A percentile compares a stretch with the other conserved stretches of the same genome.
Evolutionary conservation across 2,888 invertebrate species (phyloP).

Genomic region (Macrosoma leucophasiata): DNA sequence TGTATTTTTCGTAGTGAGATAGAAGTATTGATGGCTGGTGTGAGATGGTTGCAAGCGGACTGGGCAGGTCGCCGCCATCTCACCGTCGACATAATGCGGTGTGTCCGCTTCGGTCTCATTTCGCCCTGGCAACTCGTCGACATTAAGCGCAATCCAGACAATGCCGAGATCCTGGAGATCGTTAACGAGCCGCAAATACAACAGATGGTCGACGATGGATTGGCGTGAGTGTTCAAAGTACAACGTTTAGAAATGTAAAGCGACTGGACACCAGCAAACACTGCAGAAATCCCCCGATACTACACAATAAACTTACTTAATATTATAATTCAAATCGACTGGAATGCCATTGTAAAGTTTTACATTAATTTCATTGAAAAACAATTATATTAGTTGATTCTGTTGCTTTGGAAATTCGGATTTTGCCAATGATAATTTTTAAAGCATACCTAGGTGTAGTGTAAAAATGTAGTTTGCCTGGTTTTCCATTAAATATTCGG

Average conservation of each 20-base stretch:
- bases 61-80: slow-evolving; percentile 78
- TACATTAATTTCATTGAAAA: neutral
- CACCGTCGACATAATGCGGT: slow-evolving; percentile 78
- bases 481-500: too few species aligned
- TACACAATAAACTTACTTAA: too few species aligned
- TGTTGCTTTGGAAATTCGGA: too few species aligned
- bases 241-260: too few species aligned
- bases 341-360: neutral
- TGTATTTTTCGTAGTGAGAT: slow-evolving; percentile 77
- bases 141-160: slow-evolving; percentile 83
- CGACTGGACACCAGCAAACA: too few species aligned
- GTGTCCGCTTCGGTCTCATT: slow-evolving; percentile 86
- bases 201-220: slow-evolving; percentile 86
- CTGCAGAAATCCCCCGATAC: too few species aligned
- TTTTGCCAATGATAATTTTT: too few species aligned
- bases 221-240: slow-evolving; percentile 84
- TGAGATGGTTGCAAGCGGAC: slow-evolving; percentile 85
- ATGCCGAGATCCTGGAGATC: slow-evolving; percentile 81
- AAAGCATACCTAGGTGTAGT: too few species aligned
- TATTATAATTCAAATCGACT: neutral
- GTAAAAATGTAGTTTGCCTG: too few species aligned
- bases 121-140: slow-evolving; percentile 88
- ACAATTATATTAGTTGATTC: too few species aligned
- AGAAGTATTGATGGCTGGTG: slow-evolving; percentile 87
- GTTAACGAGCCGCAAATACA: slow-evolving; percentile 81